Evolutionary conservation across 2,888 invertebrate species (phyloP).

Genomic region (Agrotis puta): DNA sequence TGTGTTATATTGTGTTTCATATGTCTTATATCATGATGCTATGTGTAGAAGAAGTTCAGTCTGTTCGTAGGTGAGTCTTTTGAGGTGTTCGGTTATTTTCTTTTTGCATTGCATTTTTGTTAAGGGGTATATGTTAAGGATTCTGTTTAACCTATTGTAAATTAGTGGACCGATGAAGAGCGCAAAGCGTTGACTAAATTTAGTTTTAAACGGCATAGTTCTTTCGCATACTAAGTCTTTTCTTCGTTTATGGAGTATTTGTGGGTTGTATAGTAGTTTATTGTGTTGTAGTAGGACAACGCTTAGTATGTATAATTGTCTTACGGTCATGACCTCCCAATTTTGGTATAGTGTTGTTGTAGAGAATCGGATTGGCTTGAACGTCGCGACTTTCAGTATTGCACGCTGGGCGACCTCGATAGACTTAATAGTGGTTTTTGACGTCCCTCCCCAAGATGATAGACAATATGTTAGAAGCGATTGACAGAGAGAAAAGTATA

Average conservation of each 20-base stretch:
- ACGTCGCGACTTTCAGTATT: background rate
- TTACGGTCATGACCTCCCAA: no score
- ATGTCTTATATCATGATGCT: background rate
- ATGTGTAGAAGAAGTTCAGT: background rate
- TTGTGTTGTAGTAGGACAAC: background rate
- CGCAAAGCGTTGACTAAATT: background rate
- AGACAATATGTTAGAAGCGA: no score
- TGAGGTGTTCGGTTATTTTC: background rate
- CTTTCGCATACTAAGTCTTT: background rate
- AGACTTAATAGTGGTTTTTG: no score
- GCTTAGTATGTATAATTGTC: background rate
- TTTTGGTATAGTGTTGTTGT: no score
- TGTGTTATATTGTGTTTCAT: no score
- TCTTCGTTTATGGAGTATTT: background rate
- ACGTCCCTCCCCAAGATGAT: no score
- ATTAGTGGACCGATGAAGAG: background rate
- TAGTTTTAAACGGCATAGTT: background rate
- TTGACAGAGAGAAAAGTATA: no score
- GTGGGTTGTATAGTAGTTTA: background rate
- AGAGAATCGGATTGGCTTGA: no score
- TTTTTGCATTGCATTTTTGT: background rate
- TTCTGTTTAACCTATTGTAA: background rate
- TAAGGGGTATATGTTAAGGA: background rate
- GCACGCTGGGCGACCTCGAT: no score
- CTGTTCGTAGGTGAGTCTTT: constrained; percentile 2